Evolutionary conservation across 2,888 invertebrate genomes (phyloP), one percentile per base, ranked within the genome.

Genomic region (Blastobasis adustella): DNA sequence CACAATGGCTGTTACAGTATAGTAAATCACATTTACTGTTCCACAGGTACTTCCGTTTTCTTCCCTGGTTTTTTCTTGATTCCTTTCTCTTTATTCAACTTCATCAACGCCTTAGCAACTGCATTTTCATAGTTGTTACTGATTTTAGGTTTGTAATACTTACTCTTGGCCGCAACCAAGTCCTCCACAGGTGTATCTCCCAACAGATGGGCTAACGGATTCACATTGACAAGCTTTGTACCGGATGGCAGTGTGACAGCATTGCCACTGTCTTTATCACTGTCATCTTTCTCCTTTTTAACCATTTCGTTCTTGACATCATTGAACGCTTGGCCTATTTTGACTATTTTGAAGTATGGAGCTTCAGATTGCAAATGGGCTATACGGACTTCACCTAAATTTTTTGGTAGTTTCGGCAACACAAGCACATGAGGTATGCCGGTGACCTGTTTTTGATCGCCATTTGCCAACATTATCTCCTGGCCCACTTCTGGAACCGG

Each of bases 281-380:
- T 23, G 0, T 40, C 37, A 0, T 54, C 53, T 5, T 51, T 41
- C 1, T 53, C 49, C 0, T 55, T 47, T 7, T 49, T n/a, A 0
- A 47, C 49, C 4, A 50, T 40, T 1, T 45, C 10, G 4, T 46
- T 44, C 0, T 46, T 44, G 0, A 39, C 37, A 0, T 54, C 52
- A 4, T 52, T 44, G 1, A 54, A 8, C 4, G 75, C 64, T 0
- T 79, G 75, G 4, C 76, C 71, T 0, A 83, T 67, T 59, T 80
- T 83, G 0, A 87, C 73, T 0, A 88, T 87, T 49, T 84, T 88
- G 55, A 65, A 88, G 49, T 49, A 88, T 0, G 87, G 87, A 0
- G 87, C 84, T 55, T 81, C 64, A 0, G 79, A 61, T 6, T 73
- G 60, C 5, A 87, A 50, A 39, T 82, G 82, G 0, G 79, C 87